A percentile compares a stretch with the other conserved stretches of the same genome.
These are phyloP conservation scores for Cinara cedri DNA, from an alignment of 2,888 invertebrate species.

Conservation along the genomic window DNA sequence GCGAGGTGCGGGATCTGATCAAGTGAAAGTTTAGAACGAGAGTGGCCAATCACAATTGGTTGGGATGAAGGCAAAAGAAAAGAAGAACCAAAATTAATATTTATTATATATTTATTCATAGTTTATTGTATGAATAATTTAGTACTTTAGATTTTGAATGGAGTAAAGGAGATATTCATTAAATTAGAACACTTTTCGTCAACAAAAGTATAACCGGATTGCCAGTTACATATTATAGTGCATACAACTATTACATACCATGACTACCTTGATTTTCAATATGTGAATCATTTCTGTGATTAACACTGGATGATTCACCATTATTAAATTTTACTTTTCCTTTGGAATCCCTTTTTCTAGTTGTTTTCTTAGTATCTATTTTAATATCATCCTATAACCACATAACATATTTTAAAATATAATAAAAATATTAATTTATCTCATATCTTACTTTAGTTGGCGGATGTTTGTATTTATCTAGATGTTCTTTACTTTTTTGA, in stretches of 20 bases:
- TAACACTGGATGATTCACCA: constrained; percentile 32
- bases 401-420: neutral
- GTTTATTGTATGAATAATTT: too few species aligned
- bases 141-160: too few species aligned
- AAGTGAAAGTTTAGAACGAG: too few species aligned
- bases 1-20: too few species aligned
- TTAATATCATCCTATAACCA: constrained; percentile 36
- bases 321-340: constrained; percentile 16
- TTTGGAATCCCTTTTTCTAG: constrained; percentile 33
- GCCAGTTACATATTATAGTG: too few species aligned
- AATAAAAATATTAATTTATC: neutral
- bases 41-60: too few species aligned
- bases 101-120: too few species aligned
- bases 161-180: too few species aligned
- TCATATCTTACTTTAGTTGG: constrained; percentile 62
- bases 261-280: neutral
- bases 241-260: constrained; percentile 11
- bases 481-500: constrained; percentile 79
- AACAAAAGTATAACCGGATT: too few species aligned
- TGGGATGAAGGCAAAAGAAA: too few species aligned
- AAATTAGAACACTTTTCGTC: too few species aligned
- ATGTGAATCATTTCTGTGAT: neutral
- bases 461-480: constrained; percentile 78
- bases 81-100: too few species aligned
- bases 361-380: constrained; percentile 11